Conservation (phyloP, 2,888 invertebrate genomes). For the Hirudinaria manillensis region DNA sequence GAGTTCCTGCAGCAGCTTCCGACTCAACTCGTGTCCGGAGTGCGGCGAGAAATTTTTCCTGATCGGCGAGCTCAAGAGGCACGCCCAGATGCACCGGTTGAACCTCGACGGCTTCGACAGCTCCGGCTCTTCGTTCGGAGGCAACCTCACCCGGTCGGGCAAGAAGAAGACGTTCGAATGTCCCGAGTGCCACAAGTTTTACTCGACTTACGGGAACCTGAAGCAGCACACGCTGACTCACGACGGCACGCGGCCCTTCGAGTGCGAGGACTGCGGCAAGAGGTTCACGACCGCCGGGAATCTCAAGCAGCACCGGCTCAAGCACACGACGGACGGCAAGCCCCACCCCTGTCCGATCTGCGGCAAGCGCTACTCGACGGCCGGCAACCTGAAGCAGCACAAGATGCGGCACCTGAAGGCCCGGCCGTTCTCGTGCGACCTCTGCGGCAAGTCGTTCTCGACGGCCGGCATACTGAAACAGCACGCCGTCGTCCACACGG, state of each 20-base stretch:
- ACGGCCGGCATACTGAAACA: conserved; percentile 29
- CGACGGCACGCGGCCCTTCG: conserved; percentile 32
- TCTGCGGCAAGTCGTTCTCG: conserved; percentile 30
- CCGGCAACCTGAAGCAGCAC: conserved; percentile 29
- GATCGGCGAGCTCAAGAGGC: conserved; percentile 26
- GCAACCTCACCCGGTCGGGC: conserved; percentile 24
- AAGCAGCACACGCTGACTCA: conserved; percentile 34
- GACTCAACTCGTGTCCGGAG: conserved; percentile 27
- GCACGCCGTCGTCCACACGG: conserved; percentile 29
- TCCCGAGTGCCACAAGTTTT: conserved; percentile 35
- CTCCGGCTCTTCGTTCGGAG: conserved; percentile 19
- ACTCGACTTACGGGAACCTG: conserved; percentile 34
- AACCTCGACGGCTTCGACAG: conserved; percentile 28
- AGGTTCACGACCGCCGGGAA: conserved; percentile 31
- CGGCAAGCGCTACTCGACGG: conserved; percentile 30
- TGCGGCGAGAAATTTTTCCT: conserved; percentile 29
- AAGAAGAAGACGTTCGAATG: conserved; percentile 34
- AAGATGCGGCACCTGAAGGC: conserved; percentile 27
- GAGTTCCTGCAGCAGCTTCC: conserved; percentile 13
- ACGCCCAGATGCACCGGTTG: conserved; percentile 29
- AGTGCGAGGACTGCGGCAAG: conserved; percentile 35
- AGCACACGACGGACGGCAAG: conserved; percentile 27
- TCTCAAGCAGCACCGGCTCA: conserved; percentile 30
- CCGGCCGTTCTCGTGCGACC: conserved; percentile 28
- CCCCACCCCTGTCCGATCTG: conserved; percentile 27